Conservation (phyloP, 2,888 invertebrate genomes). For the Punctoribates punctum region DNA sequence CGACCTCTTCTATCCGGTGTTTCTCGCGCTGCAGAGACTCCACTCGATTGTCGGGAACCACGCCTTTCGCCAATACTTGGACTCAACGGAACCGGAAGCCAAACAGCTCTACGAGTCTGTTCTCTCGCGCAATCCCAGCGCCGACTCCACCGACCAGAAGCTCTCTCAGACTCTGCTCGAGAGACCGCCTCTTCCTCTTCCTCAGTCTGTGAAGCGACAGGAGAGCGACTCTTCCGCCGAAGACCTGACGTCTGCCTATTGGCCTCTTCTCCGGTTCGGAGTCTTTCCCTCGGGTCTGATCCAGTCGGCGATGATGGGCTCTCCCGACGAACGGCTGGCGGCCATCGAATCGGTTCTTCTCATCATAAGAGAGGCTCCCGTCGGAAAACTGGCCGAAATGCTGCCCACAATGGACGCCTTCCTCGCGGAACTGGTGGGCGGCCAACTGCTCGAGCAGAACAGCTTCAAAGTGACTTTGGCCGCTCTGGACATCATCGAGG, state of each 20-base stretch:
- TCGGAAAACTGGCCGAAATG: constrained; percentile 58
- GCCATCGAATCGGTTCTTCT: constrained; percentile 39
- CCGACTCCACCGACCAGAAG: background rate
- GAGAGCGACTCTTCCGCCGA: no score
- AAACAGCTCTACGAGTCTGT: constrained; percentile 45
- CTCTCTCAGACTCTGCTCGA: background rate
- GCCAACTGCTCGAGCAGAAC: constrained; percentile 62
- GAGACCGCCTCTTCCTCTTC: no score
- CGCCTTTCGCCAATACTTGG: constrained; percentile 51
- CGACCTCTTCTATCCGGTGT: constrained; percentile 49
- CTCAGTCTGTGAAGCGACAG: no score
- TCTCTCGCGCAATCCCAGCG: constrained; percentile 38
- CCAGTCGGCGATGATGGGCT: background rate
- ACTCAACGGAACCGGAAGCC: constrained; percentile 45
- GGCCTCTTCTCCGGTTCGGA: constrained; percentile 30
- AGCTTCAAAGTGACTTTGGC: constrained; percentile 58
- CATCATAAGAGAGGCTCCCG: constrained; percentile 46
- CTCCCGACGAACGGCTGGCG: constrained; percentile 8
- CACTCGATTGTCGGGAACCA: constrained; percentile 53
- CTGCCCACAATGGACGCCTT: constrained; percentile 64
- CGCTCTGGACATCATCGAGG: constrained; percentile 56
- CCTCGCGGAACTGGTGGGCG: constrained; percentile 60
- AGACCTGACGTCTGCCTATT: background rate
- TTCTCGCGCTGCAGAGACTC: constrained; percentile 54
- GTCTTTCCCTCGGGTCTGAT: constrained; percentile 42